Evolutionary conservation across 2,113 vertebrate species (phyloP).

Genomic region (Chlorodrepanis virens): DNA sequence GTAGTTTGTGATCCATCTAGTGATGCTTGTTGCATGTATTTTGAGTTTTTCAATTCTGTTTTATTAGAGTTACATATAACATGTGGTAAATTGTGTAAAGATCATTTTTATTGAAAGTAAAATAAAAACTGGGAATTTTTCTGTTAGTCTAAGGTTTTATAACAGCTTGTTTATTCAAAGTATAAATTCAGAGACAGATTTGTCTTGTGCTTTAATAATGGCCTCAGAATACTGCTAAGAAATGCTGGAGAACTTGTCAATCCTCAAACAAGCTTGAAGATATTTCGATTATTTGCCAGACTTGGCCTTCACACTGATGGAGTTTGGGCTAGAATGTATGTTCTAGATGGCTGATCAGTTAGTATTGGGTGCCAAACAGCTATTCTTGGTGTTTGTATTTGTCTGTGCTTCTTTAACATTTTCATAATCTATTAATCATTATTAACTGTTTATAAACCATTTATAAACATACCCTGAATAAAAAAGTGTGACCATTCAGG

Average conservation of each 20-base stretch:
- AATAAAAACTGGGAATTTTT: not conserved
- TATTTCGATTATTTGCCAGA: not conserved
- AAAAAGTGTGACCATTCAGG: not conserved
- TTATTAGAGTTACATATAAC: not conserved
- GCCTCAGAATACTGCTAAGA: not conserved
- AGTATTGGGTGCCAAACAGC: not conserved
- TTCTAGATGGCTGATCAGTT: not conserved
- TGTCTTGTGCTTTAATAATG: not conserved
- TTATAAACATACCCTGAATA: slow-evolving; percentile 32
- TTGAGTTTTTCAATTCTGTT: not conserved
- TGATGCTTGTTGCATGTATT: not conserved
- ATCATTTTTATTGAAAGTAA: not conserved
- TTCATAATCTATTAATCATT: slow-evolving; percentile 20
- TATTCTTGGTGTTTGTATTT: not conserved
- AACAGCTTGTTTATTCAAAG: not conserved
- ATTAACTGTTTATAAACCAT: slow-evolving; percentile 55
- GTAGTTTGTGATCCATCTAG: not conserved
- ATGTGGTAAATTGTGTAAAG: not conserved
- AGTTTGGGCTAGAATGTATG: not conserved
- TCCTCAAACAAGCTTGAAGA: not conserved
- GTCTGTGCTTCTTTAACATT: not conserved
- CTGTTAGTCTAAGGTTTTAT: not conserved
- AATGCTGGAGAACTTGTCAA: not conserved
- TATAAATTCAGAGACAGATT: not conserved
- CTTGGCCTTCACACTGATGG: not conserved